Conservation (phyloP, 35 echinoderm and acorn worm genomes). For the Strongylocentrotus purpuratus region DNA sequence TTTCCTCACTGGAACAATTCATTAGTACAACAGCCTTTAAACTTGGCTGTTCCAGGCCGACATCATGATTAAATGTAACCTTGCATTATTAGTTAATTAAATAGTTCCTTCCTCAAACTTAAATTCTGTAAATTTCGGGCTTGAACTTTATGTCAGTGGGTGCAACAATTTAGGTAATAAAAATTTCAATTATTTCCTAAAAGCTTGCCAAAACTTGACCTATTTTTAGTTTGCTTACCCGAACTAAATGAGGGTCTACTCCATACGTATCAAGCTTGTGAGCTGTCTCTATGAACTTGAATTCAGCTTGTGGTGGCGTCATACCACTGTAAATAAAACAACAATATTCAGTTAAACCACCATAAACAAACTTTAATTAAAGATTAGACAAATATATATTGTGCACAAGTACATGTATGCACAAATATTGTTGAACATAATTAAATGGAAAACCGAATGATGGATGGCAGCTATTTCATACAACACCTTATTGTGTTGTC, state of each 20-base stretch:
- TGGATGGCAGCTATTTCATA: no score
- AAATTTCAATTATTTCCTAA: not conserved
- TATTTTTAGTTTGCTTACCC: slow-evolving; percentile 48
- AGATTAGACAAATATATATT: no score
- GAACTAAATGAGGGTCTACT: slow-evolving; percentile 75
- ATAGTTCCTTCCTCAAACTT: not conserved
- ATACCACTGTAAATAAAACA: slow-evolving; percentile 51
- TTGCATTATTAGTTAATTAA: not conserved
- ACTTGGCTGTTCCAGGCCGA: no score
- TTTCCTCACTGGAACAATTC: no score
- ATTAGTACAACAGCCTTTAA: no score
- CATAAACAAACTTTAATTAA: no score
- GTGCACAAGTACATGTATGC: no score
- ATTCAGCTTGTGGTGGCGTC: slow-evolving; percentile 60
- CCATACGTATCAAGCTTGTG: slow-evolving; percentile 71
- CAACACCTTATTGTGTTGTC: not conserved
- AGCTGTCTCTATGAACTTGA: slow-evolving; percentile 69
- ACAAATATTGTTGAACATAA: no score
- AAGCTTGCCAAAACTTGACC: not conserved
- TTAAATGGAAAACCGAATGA: no score
- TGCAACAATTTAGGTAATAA: not conserved
- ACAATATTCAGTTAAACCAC: not conserved
- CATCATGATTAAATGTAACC: not conserved
- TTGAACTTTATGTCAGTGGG: not conserved
- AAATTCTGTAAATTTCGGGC: not conserved